Percentiles rank a stretch among this genome's conserved stretches.
phyloP scores from a whole-genome alignment of 2,797 vertebrate genomes.

The Rhynchonycteris naso region DNA sequence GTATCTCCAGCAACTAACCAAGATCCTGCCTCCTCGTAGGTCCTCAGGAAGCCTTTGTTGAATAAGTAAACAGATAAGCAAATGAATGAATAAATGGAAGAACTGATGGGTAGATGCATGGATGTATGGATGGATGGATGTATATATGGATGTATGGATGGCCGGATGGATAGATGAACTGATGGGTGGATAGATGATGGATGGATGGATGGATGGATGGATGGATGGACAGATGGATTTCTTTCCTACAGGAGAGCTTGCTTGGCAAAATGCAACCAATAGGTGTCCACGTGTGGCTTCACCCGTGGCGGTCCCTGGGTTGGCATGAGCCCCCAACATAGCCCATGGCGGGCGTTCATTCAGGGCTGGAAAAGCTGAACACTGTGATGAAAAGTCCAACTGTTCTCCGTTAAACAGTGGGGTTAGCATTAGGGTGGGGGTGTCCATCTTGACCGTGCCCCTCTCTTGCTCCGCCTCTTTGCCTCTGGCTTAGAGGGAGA shows the following conservation, averaged over 20 bases:
- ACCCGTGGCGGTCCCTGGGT: background rate
- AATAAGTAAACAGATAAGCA: background rate
- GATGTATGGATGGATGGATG: background rate
- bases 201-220: background rate
- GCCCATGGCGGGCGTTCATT: too few species aligned
- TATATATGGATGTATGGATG: background rate
- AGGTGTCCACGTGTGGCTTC: background rate
- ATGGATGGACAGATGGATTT: background rate
- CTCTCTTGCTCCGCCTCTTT: background rate
- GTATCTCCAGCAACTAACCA: background rate
- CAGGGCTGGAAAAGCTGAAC: background rate
- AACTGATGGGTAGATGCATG: too few species aligned
- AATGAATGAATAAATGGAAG: too few species aligned
- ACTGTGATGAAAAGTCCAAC: rapidly evolving
- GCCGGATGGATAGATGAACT: background rate
- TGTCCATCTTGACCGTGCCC: too few species aligned
- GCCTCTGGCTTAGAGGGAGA: too few species aligned
- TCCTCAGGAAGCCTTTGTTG: background rate
- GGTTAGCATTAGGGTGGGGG: rapidly evolving
- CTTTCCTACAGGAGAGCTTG: background rate
- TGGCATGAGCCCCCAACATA: background rate
- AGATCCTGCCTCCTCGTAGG: background rate
- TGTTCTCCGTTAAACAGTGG: background rate
- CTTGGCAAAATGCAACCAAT: background rate
- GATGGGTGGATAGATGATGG: background rate